Evolutionary conservation across 2,113 vertebrate genomes (phyloP), one percentile per base, ranked within the genome.

Genomic region (Nannospalax galili): DNA sequence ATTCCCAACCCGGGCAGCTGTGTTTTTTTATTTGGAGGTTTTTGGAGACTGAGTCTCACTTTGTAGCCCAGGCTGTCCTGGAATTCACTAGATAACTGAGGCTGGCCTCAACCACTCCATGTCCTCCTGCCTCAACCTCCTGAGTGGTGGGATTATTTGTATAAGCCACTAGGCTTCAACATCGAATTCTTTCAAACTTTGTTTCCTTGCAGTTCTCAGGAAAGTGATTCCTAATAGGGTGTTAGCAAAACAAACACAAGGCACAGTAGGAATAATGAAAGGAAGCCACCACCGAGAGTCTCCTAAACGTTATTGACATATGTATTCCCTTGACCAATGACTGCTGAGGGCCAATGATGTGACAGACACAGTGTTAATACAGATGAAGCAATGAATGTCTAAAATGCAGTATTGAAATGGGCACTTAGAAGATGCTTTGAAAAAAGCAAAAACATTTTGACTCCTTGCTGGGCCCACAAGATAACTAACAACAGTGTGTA

Each of bases 191-290:
- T 89, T 72, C 42, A 72, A 88, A 87, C 56, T 74, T 86, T 78
- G 70, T 65, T 84, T 78, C 52, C 7, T 84, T 60, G 42, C 19
- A 32, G 75, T n/a, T 79, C 56, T 16, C 30, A 85, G 77, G 80
- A 87, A 94, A 95, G n/a, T 37, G 70, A 78, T 78, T 52, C 11
- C 72, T 86, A n/a, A 69, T 20, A 85, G 42, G 40, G 1, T 80
- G 32, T 67, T 79, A 62, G 20, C 72, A 77, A 96, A 92, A 92
- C 24, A 69, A 94, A 92, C 42, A 64, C 81, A 60, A 88, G 45
- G 5, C 22, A 1, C 22, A 80, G 32, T 60, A 84, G 92, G 40
- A 52, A 74, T 19, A 62, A 86, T 10, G 88, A n/a, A 56, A 7
- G 26, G 82, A 94, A 62, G 35, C 20, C 28, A 74, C 30, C 11